Conservation (phyloP, 1,140 invertebrate species). For the Leptonema lineaticorne region DNA sequence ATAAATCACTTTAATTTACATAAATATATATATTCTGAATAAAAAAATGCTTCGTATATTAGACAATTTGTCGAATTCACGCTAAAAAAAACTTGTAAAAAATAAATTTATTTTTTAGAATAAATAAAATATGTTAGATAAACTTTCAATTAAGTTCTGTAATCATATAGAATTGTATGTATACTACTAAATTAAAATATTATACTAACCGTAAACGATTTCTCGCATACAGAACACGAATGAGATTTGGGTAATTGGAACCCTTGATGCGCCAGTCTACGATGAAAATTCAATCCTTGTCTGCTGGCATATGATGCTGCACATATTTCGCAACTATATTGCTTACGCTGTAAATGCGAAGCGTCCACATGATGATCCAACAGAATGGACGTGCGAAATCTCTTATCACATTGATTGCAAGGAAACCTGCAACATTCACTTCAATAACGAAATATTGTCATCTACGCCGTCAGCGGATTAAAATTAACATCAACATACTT, state of each 20-base stretch:
- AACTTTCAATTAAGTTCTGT: no score
- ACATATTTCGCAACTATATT: slow-evolving; percentile 48
- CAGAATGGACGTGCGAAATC: slow-evolving; percentile 46
- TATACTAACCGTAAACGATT: slow-evolving; percentile 48
- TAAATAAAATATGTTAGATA: no score
- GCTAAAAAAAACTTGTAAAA: no score
- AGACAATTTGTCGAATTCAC: no score
- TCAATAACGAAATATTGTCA: background rate
- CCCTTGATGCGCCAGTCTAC: slow-evolving; percentile 47
- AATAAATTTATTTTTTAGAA: no score
- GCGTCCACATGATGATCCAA: slow-evolving; percentile 47
- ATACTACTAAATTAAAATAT: no score
- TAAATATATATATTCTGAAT: no score
- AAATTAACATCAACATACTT: slow-evolving; percentile 19
- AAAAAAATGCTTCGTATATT: no score
- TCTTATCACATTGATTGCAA: slow-evolving; percentile 47
- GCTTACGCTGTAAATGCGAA: slow-evolving; percentile 47
- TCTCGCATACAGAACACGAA: slow-evolving; percentile 49
- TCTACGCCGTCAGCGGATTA: background rate
- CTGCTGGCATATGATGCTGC: slow-evolving; percentile 48
- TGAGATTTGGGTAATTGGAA: slow-evolving; percentile 46
- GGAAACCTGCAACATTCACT: slow-evolving; percentile 43
- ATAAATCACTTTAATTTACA: no score
- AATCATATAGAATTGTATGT: no score
- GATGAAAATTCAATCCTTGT: slow-evolving; percentile 48